Percentiles rank a stretch among this genome's conserved stretches.
Evolutionary conservation across 2,113 vertebrate species (phyloP).

Genomic region (Amphiprion ocellaris): DNA sequence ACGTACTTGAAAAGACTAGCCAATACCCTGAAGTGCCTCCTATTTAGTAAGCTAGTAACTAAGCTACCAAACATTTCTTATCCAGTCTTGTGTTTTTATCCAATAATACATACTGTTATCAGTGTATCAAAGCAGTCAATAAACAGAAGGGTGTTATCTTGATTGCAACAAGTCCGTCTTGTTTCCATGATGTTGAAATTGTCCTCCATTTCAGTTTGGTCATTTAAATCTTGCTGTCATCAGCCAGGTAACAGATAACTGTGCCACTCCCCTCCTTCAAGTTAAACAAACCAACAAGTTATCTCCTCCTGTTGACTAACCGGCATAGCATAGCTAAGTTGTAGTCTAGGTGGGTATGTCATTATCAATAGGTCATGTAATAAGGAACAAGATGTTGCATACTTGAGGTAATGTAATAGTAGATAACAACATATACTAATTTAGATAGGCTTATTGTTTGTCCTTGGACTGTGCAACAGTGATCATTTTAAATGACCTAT

Average conservation of each 20-base stretch:
- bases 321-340: not conserved
- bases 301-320: not conserved
- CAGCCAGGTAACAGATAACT: not conserved
- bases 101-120: not conserved
- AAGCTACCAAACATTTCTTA: not conserved
- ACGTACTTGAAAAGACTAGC: not conserved
- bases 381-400: not conserved
- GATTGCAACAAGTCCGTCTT: not conserved
- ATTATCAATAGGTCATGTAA: not conserved
- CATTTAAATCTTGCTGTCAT: not conserved
- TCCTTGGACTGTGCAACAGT: too few relatives aligned
- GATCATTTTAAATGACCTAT: too few relatives aligned
- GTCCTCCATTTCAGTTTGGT: not conserved
- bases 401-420: too few relatives aligned
- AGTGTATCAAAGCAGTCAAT: not conserved
- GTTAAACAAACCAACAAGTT: not conserved
- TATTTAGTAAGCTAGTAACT: not conserved
- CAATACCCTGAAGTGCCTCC: not conserved
- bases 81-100: not conserved
- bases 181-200: not conserved
- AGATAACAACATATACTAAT: too few relatives aligned
- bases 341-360: not conserved
- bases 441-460: too few relatives aligned
- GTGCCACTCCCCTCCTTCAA: conserved; percentile 46
- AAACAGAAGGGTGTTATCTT: not conserved